Evolutionary conservation across 2,797 vertebrate genomes (phyloP), one percentile per base, ranked within the genome.

Genomic region (Fundulus diaphanus): DNA sequence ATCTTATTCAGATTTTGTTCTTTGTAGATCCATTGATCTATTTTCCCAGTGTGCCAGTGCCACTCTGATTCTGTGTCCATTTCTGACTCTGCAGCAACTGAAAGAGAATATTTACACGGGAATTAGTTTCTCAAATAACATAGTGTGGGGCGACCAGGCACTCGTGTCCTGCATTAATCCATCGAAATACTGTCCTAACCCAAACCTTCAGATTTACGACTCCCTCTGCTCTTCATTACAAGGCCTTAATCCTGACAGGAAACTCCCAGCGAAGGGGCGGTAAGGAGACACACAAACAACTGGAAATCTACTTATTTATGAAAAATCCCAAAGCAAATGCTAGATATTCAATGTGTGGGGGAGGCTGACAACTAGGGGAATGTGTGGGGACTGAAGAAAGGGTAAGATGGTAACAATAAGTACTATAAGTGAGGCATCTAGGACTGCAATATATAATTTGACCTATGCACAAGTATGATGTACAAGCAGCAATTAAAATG

Each of bases 221-320:
- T 70, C 91, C 87, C 89, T 77, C 76, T 22, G 83, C 90, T 91
- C 88, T 89, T 93, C 90, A 93, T 93, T 92, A 94, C 42, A 51
- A 83, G 78, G 81, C 85, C 86, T 85, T 91, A 92, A 93, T 93
- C 90, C 90, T 83, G 88, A 87, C 87, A 89, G 83, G 42, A 77
- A 88, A 82, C 85, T 87, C 80, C 69, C 79, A 67, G 44, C 74
- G 70, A 76, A 68, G 83, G 44, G 83, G 73, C 79, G 71, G 73
- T 3, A 27, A 74, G 63, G 74, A 87, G 85, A 83, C 2, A 40
- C 77, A 73, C 3, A 5, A 63, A 82, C 79, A 79, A 81, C 85
- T 70, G 78, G 84, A 90, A 85, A 84, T 82, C 76, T 87, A 88
- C 83, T 80, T 85, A 75, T 78, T 83, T 73, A 68, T 77, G 2